phyloP scores from a whole-genome alignment of 1,140 invertebrate genomes.

The Anadara kagoshimensis region DNA sequence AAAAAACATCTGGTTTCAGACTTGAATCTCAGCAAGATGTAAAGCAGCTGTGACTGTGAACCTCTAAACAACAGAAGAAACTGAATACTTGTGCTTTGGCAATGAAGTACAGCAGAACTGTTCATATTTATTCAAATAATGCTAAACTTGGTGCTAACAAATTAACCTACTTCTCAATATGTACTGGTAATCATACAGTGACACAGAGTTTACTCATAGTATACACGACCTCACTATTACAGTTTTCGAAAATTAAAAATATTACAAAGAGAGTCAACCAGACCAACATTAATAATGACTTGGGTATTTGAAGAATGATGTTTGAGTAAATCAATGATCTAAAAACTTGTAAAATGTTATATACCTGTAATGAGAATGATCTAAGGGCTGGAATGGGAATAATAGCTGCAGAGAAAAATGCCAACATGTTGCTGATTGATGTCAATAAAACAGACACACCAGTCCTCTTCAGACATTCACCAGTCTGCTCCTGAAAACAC shows the following conservation, averaged over 20 bases:
- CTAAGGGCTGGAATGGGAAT: slow-evolving; percentile 96
- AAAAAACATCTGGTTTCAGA: too few relatives aligned
- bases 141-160: not conserved
- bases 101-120: too few relatives aligned
- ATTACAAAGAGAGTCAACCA: too few relatives aligned
- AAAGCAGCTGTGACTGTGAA: too few relatives aligned
- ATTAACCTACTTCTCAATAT: not conserved
- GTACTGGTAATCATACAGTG: too few relatives aligned
- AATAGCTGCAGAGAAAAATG: slow-evolving; percentile 88
- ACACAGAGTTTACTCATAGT: too few relatives aligned
- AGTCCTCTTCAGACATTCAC: slow-evolving; percentile 88
- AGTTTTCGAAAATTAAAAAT: too few relatives aligned
- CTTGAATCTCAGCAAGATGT: too few relatives aligned
- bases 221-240: too few relatives aligned
- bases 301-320: not conserved
- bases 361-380: slow-evolving; percentile 92
- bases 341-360: not conserved
- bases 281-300: not conserved
- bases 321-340: not conserved
- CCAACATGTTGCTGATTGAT: slow-evolving; percentile 87
- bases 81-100: too few relatives aligned
- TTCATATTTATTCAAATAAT: too few relatives aligned
- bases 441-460: slow-evolving; percentile 90
- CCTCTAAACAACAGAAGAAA: too few relatives aligned
- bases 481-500: slow-evolving; percentile 81